phyloP scores from a whole-genome alignment of 1,140 invertebrate species.

The Drosophila mojavensis region DNA sequence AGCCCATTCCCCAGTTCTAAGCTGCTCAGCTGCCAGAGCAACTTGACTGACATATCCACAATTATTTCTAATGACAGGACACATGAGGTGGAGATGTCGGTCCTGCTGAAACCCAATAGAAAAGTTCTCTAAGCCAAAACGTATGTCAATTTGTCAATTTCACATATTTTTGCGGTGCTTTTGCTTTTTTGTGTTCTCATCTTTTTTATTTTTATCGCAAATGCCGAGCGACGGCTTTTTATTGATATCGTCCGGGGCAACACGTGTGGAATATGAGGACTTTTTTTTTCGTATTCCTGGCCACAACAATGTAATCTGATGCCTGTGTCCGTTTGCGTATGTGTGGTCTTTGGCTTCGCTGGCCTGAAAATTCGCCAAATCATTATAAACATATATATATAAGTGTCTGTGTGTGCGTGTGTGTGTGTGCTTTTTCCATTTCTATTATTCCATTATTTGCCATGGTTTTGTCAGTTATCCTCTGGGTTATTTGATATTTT shows the following conservation, averaged over 20 bases:
- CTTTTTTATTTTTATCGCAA: slow-evolving; percentile 48
- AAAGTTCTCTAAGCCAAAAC: slow-evolving; percentile 62
- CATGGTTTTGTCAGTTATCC: slow-evolving; percentile 79
- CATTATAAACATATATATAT: slow-evolving; percentile 69
- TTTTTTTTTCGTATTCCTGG: slow-evolving; percentile 29
- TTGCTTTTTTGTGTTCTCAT: slow-evolving; percentile 13
- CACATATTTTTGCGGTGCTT: slow-evolving; percentile 63
- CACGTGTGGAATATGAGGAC: slow-evolving; percentile 55
- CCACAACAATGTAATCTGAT: slow-evolving; percentile 82
- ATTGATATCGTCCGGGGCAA: slow-evolving; percentile 80
- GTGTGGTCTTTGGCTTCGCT: slow-evolving; percentile 19
- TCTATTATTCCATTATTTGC: slow-evolving; percentile 55
- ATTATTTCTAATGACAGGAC: slow-evolving; percentile 79
- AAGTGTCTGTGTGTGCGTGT: too few species aligned
- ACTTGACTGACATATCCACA: slow-evolving; percentile 48
- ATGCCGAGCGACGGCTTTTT: slow-evolving; percentile 65
- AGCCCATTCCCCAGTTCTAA: slow-evolving; percentile 33
- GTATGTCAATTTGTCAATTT: slow-evolving; percentile 81
- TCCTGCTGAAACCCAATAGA: not conserved
- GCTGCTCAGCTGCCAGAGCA: slow-evolving; percentile 44
- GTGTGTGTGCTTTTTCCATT: slow-evolving; percentile 49
- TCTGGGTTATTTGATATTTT: slow-evolving; percentile 76
- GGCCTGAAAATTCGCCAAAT: slow-evolving; percentile 61
- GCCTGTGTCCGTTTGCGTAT: slow-evolving; percentile 59
- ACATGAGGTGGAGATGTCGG: slow-evolving; percentile 40